phyloP scores from a whole-genome alignment of 2,888 invertebrate genomes.

The Polietes domitor region DNA sequence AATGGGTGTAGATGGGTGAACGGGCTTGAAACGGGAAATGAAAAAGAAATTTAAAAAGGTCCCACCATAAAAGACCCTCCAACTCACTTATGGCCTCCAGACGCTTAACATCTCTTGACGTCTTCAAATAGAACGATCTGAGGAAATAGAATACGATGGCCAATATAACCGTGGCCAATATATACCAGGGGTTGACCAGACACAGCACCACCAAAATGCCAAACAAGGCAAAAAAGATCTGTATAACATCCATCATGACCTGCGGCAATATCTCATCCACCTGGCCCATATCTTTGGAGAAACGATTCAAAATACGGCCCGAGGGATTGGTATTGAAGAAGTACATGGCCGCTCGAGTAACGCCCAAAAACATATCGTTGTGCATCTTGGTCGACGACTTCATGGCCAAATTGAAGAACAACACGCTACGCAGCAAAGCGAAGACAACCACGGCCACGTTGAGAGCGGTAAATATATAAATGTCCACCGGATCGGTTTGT shows the following conservation, averaged over 20 bases:
- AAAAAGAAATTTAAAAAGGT: too few relatives aligned
- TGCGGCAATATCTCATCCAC: conserved; percentile 80
- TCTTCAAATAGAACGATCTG: conserved; percentile 88
- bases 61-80: not conserved
- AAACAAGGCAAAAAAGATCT: conserved; percentile 89
- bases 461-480: conserved; percentile 82
- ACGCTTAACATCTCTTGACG: conserved; percentile 91
- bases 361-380: conserved; percentile 90
- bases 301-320: conserved; percentile 91
- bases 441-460: conserved; percentile 79
- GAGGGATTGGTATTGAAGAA: conserved; percentile 95
- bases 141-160: conserved; percentile 88
- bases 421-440: conserved; percentile 78
- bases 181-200: conserved; percentile 87
- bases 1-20: conserved; percentile 96
- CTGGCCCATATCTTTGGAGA: conserved; percentile 92
- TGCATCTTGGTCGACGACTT: conserved; percentile 89
- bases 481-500: conserved; percentile 74
- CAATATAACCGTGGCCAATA: conserved; percentile 87
- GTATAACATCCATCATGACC: conserved; percentile 81
- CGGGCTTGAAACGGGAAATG: conserved; percentile 83
- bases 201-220: conserved; percentile 91
- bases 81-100: conserved; percentile 91
- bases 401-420: conserved; percentile 84
- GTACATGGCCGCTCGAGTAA: conserved; percentile 90